Evolutionary conservation across 2,888 invertebrate genomes (phyloP).

Genomic region (Seira musarum): DNA sequence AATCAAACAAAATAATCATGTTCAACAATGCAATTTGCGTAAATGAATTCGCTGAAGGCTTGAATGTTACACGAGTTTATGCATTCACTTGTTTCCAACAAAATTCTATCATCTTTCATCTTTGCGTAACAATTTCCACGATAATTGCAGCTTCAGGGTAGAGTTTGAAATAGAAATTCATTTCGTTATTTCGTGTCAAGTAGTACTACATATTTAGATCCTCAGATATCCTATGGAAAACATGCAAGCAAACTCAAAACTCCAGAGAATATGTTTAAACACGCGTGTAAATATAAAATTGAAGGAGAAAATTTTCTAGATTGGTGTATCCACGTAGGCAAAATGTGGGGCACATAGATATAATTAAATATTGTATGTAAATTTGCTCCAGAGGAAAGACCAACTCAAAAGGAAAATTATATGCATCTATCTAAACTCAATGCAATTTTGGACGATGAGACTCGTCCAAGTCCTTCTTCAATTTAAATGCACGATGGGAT

Average conservation of each 20-base stretch:
- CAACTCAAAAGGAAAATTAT: no score
- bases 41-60: no score
- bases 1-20: no score
- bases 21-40: no score
- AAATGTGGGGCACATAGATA: no score
- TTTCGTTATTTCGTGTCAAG: not conserved
- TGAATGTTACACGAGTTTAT: no score
- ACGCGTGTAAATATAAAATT: not conserved
- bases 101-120: not conserved
- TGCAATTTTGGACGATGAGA: no score
- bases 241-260: not conserved
- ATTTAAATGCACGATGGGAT: no score
- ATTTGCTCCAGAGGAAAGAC: no score
- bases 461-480: no score
- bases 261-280: not conserved
- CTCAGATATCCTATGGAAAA: not conserved
- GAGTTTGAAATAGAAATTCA: not conserved
- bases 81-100: not conserved
- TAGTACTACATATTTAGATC: not conserved
- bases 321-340: not conserved
- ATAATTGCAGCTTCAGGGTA: not conserved
- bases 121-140: not conserved
- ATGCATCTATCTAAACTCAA: no score
- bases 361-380: no score
- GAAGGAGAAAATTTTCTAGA: not conserved